Base-by-base conservation (phyloP, 1,140 invertebrate species). In the Chionoecetes opilio region DNA sequence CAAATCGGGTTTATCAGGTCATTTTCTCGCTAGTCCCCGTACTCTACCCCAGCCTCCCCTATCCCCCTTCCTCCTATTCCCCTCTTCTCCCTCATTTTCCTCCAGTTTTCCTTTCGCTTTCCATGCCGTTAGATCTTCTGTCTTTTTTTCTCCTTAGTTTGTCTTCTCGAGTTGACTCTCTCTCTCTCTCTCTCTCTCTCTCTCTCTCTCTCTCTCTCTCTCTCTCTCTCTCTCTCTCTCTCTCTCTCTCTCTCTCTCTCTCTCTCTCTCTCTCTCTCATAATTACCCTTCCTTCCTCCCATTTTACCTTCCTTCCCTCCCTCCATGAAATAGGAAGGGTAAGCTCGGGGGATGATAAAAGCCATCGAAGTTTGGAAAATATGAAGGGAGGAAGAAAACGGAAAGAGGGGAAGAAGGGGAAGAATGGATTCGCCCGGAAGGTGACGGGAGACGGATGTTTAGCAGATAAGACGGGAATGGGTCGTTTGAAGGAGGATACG, bases 1-100 rank as follows among this genome's bases (percentile, higher is more conserved):
- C 88, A 90, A 90, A 90, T 90, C 88, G 88, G 88, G 88, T 90
- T 90, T 90, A 90, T 90, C 88, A 90, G 88, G 88, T 90, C 88
- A 90, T 90, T 90, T 90, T 41, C 88, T 90, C 35, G 31, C 37
- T 26, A n/a, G 29, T 29, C 88, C 85, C 85, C 85, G 34, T 46
- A 17, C 88, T 34, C 37, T 38, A 31, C 37, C 88, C 88, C 88
- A 46, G 17, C 3, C 17, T 17, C 11, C 26, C 46, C 38, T 46
- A 17, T 3, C 11, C 11, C 88, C 2, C 88, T 14, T 46, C n/a
- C 35, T 41, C 37, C 29, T 90, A 17, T n/a, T 31, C 46, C 37
- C 26, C 88, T 46, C 46, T 31, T 90, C 88, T 90, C 37, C 32
- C 88, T 38, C 37, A 8, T 37, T 34, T 87, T 38, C 85, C 32